phyloP scores from a whole-genome alignment of 2,888 invertebrate genomes.

The Polietes domitor region DNA sequence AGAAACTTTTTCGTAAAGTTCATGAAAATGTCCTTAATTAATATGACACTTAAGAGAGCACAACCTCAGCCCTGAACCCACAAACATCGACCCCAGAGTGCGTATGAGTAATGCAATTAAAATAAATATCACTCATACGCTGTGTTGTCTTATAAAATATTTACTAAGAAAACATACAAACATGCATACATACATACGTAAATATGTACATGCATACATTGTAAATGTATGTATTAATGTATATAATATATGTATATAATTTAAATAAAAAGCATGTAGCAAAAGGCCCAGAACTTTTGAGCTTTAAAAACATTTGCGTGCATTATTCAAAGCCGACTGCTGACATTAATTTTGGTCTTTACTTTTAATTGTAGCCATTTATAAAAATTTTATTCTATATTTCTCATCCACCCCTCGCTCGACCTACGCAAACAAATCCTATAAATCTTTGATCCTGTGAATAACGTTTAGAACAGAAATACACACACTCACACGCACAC shows the following conservation, averaged over 20 bases:
- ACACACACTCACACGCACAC: not conserved
- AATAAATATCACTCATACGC: slow-evolving; percentile 4
- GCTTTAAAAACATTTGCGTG: not conserved
- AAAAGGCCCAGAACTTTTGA: not conserved
- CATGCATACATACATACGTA: too few species aligned
- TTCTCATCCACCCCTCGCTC: not conserved
- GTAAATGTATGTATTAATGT: too few species aligned
- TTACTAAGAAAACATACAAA: too few species aligned
- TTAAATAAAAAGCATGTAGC: too few species aligned
- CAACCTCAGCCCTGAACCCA: too few species aligned
- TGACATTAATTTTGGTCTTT: too few species aligned
- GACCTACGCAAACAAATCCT: not conserved
- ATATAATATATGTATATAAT: too few species aligned
- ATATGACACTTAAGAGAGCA: not conserved
- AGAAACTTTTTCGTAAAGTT: too few species aligned
- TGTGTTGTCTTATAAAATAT: not conserved
- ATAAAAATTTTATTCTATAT: not conserved
- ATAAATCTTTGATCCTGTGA: not conserved
- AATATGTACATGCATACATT: too few species aligned
- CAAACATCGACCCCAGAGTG: too few species aligned
- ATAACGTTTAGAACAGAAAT: not conserved
- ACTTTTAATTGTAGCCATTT: slow-evolving; percentile 12
- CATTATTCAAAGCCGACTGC: not conserved
- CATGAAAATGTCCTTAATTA: too few species aligned
- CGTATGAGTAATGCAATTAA: not conserved